Evolutionary conservation across 2,888 invertebrate species (phyloP).

Genomic region (Bombylius major): DNA sequence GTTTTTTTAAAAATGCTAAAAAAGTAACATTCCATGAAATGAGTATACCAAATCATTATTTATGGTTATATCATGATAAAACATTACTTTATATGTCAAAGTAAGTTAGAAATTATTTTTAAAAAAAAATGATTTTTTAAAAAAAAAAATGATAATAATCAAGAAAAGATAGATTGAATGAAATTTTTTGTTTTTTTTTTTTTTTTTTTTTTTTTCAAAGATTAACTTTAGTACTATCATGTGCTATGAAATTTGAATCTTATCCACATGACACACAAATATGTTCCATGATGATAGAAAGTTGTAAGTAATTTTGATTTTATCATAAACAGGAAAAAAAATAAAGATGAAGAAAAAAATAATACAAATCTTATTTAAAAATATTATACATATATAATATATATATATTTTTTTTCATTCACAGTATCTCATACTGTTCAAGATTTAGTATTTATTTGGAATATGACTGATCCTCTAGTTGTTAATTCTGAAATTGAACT

Average conservation of each 20-base stretch:
- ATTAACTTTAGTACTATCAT: constrained; percentile 74
- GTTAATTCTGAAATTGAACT: constrained; percentile 83
- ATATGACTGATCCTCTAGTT: constrained; percentile 76
- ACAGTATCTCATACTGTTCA: constrained; percentile 89
- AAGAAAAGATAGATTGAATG: no score
- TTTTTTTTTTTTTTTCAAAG: constrained; percentile 34
- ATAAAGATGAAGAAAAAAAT: no score
- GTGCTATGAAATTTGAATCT: constrained; percentile 82
- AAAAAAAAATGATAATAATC: neutral
- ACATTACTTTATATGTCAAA: constrained; percentile 86
- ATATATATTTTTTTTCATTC: no score
- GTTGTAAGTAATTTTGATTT: constrained; percentile 52
- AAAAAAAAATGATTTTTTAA: neutral
- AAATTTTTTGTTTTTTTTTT: neutral
- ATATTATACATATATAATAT: no score
- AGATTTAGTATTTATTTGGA: constrained; percentile 89
- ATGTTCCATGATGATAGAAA: constrained; percentile 90
- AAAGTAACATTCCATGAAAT: constrained; percentile 89
- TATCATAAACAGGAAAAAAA: no score
- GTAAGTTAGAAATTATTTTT: constrained; percentile 39
- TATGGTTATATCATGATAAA: constrained; percentile 86
- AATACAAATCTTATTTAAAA: no score
- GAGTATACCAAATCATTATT: constrained; percentile 87
- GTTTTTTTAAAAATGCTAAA: constrained; percentile 89
- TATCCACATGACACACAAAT: constrained; percentile 91